Base-by-base conservation (phyloP, 2,888 invertebrate genomes). In the Craniophora ligustri region DNA sequence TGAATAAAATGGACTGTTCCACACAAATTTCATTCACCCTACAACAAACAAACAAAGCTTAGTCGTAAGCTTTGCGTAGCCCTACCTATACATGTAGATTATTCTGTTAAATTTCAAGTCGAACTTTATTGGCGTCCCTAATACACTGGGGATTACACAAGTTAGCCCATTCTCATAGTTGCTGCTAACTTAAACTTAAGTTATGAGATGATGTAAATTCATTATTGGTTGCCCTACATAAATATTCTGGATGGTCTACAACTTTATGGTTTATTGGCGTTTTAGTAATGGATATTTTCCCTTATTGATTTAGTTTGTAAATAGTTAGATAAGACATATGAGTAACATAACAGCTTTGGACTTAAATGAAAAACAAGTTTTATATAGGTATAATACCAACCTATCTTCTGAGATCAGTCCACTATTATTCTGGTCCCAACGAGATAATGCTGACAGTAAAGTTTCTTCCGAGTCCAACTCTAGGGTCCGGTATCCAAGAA, bases 391-490 rank as follows among this genome's bases (percentile, higher is more conserved):
- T 10, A 45, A 66, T 85, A 95, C 95, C n/a, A n/a, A n/a, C n/a
- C 94, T 94, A 72, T 94, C 94, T 76, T 95, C 95, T 8, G 94
- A 94, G 49, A 96, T 95, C 45, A 93, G 91, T 61, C 95, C 96
- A 3, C 94, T 94, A 65, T 94, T 94, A 51, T 95, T 91, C 38
- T 89, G 89, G 72, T 96, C 95, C 95, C 95, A 96, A 46, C 95
- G 94, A 36, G 95, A 94, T 63, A 95, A 88, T 0, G 95, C 95
- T 28, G 94, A 94, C 3, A 95, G 82, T 19, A 95, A 85, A 1
- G 95, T 95, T 67, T 95, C 95, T 75, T 95, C 95, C 0, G 95
- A 94, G 79, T 95, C 95, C 56, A 95, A 78, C 71, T 95, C 95
- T 44, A 95, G 85, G 0, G 95, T 95, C 67, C 94, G 95, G 69